Evolutionary conservation across 1,140 invertebrate genomes (phyloP), one percentile per base, ranked within the genome.

Genomic region (Drosophila teissieri): DNA sequence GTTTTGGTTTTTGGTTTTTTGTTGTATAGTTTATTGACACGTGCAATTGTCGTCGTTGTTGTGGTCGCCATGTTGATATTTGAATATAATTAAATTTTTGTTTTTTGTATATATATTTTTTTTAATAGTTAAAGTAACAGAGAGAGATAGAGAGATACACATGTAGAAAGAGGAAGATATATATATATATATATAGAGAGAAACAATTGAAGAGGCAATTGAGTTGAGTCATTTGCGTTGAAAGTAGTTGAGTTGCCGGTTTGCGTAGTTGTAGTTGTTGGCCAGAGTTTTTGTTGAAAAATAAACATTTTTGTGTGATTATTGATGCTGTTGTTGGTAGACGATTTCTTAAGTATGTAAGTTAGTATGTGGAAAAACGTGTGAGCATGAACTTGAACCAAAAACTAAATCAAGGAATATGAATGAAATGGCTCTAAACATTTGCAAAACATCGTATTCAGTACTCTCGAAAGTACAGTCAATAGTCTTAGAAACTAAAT

Each of bases 221-320:
- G 72, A 83, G 75, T 80, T 78, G 81, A 85, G 73, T 80, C 61
- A 65, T 76, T 61, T 55, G 63, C 61, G 64, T 67, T 83, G 60
- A 52, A 51, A 74, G 69, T 52, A 63, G 72, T 75, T 65, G 73
- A 84, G 77, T 86, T 82, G 83, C 83, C 79, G 80, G 82, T 85
- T 85, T 65, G 52, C 45, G 52, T 78, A 77, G 63, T 86, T 72
- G 75, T 80, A 48, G 75, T 78, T 70, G 80, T 85, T 76, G 78
- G 74, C 69, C 78, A 82, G 79, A 88, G 69, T 82, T 80, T 62
- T 78, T 61, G 81, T 84, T 80, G 73, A 73, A 76, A 79, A 86
- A 86, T 88, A 83, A 79, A 86, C 78, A 88, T 65, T 83, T 78
- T 74, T 63, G 79, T 88, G 84, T 88, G 79, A 86, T 88, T 86